Base-by-base conservation (phyloP, 1,140 invertebrate genomes). In the Littorina saxatilis region DNA sequence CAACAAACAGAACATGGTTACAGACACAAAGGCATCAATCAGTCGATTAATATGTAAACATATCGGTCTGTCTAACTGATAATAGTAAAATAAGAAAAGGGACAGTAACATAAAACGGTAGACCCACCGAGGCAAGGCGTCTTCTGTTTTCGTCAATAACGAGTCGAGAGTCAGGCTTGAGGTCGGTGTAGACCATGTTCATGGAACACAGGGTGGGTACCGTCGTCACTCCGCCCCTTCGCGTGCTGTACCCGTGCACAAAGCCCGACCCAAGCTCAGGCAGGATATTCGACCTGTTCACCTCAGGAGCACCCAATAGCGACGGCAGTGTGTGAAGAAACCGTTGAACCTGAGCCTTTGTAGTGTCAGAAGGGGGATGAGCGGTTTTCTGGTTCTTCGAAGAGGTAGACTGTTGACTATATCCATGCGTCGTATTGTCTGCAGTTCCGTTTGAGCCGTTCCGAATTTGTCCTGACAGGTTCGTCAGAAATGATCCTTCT, bases 211-310 rank as follows among this genome's bases (percentile, higher is more conserved):
- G 76, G 27, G 84, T 84, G 15, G 55, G 50, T 15, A 84, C 72
- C 11, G 66, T 58, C 0, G 84, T 85, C 17, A 88, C 40, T 2
- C 87, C 87, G 0, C 87, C 87, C 47, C 63, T 79, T 11, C 87
- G 50, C 32, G 81, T 84, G 37, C 66, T 81, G 66, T 83, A 88
- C 1, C 86, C 87, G 74, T 88, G 87, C 61, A 82, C 81, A 72
- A 88, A 86, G 20, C 79, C 55, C 47, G 82, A 61, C n/a, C 32
- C 39, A 32, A 82, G 74, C n/a, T 52, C 35, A 13, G 83, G 79
- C 29, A 88, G 84, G n/a, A 85, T 15, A 0, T 40, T 29, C 17
- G 85, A 85, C 52, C 50, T 74, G n/a, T 85, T 39, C 35, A 84
- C 82, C 37, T 74, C 74, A 2, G 86, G 50, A 0, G 82, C 66